Base-by-base conservation (phyloP, 2,888 invertebrate species). In the Girardia tigrina region DNA sequence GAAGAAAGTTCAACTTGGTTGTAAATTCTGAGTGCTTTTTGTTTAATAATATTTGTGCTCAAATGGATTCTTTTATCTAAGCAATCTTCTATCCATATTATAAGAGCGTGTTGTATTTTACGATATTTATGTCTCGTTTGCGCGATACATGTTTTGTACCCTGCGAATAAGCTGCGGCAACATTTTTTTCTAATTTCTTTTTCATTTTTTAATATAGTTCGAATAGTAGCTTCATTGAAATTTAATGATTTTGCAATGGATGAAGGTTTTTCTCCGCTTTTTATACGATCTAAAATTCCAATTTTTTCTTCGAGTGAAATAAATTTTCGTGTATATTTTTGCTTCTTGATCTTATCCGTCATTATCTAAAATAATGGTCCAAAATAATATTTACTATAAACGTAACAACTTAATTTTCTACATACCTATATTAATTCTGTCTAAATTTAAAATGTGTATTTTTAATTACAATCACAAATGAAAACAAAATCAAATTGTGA, bases 1-100 rank as follows among this genome's bases (percentile, higher is more conserved):
- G 16, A 36, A 36, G 36, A 36, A 36, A 36, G 36, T 36, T 36
- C 36, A 36, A n/a, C n/a, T n/a, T 56, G 56, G 6, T 4, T 56
- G 4, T 56, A 56, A 56, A 56, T n/a, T 56, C 56, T 56, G 56
- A 56, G 56, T 56, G n/a, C n/a, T 56, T 56, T 56, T 56, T 56
- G 56, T 56, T 56, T 8, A 56, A 56, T 56, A 56, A 56, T 56
- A 56, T 56, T 56, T 56, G 56, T 56, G 56, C n/a, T 56, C 56
- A 56, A 56, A 56, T 4, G 56, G n/a, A n/a, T 56, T 56, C 23
- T 36, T 56, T 56, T 56, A 56, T 56, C 56, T 56, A 56, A 56
- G 23, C 56, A 56, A 56, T 56, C 56, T 56, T 56, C 56, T 56
- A n/a, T 56, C 56, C 56, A 56, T 56, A 56, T 56, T 56, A 56